A percentile compares a stretch with the other conserved stretches of the same genome.
phyloP scores from a whole-genome alignment of 2,113 vertebrate species.

The Clupea harengus region DNA sequence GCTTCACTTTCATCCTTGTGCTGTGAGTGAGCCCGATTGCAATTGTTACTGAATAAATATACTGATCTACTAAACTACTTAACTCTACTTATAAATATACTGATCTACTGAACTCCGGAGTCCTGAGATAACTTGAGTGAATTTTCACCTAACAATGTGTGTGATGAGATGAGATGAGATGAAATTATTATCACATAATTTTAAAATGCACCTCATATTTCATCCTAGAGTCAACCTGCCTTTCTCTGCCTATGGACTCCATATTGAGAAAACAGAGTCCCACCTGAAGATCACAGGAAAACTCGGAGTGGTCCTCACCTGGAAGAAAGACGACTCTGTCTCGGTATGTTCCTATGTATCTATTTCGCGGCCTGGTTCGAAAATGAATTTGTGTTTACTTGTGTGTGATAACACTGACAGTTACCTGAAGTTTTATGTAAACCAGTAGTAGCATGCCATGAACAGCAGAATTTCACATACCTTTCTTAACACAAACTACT shows the following conservation, averaged over 20 bases:
- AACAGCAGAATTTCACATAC: neutral
- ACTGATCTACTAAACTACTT: no score
- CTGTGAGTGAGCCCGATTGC: no score
- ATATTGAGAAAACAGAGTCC: slow-evolving; percentile 65
- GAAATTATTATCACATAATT: neutral
- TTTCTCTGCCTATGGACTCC: slow-evolving; percentile 70
- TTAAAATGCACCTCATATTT: neutral
- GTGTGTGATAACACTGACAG: neutral
- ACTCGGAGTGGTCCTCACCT: slow-evolving; percentile 75
- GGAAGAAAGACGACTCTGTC: slow-evolving; percentile 80
- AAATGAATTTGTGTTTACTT: neutral
- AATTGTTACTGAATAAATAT: no score
- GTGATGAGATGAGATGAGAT: neutral
- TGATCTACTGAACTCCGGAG: no score
- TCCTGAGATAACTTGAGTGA: no score
- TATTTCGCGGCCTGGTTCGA: no score
- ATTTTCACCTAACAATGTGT: no score
- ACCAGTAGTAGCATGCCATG: neutral
- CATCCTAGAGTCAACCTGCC: slow-evolving; percentile 69
- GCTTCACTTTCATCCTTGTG: no score
- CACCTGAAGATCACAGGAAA: slow-evolving; percentile 76
- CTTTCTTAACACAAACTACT: neutral
- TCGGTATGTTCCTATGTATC: slow-evolving; percentile 66
- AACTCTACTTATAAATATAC: no score
- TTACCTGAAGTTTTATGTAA: neutral